phyloP scores from a whole-genome alignment of 2,888 invertebrate genomes.

The Amphipyra tragopoginis region DNA sequence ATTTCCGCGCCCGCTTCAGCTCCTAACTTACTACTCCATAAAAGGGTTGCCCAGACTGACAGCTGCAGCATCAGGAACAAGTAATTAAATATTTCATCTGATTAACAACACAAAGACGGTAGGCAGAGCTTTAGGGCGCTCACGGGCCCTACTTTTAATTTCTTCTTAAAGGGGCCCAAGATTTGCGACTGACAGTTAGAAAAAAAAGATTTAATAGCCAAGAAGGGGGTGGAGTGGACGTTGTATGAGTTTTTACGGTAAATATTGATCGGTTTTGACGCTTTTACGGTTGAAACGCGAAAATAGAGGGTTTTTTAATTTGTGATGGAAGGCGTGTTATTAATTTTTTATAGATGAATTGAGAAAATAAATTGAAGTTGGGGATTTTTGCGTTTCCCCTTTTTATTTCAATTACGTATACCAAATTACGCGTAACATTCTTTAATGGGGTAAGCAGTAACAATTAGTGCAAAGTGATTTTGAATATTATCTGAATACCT shows the following conservation, averaged over 20 bases:
- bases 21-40: constrained; percentile 47
- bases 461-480: neutral
- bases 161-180: constrained; percentile 73
- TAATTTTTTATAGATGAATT: constrained; percentile 10
- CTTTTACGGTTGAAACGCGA: constrained; percentile 49
- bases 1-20: constrained; percentile 35
- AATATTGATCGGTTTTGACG: constrained; percentile 82
- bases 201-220: constrained; percentile 74
- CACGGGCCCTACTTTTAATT: constrained; percentile 86
- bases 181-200: constrained; percentile 79
- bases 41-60: constrained; percentile 71
- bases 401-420: neutral
- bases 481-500: no score
- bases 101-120: constrained; percentile 84
- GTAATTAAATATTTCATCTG: constrained; percentile 89
- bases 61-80: constrained; percentile 72
- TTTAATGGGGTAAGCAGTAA: neutral
- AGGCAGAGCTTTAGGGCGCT: constrained; percentile 73
- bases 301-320: constrained; percentile 23
- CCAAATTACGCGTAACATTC: neutral
- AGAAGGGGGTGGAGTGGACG: constrained; percentile 76
- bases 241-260: constrained; percentile 75
- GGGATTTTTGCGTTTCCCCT: neutral
- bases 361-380: constrained; percentile 5
- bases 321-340: constrained; percentile 6